Base-by-base conservation (phyloP, 2,888 invertebrate genomes). In the Apomyelois bistriatella region DNA sequence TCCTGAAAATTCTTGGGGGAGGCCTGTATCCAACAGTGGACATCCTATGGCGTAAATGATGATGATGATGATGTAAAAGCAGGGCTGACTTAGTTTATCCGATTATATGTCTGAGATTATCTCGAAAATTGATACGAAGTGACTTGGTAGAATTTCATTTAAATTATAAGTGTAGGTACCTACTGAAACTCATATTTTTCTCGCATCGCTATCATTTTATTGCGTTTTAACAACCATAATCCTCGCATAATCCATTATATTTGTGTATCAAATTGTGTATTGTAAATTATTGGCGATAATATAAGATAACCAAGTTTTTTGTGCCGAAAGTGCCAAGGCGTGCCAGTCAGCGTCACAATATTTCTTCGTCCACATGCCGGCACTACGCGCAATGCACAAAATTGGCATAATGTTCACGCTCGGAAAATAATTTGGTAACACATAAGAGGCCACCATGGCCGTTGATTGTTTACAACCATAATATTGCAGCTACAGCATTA, bases 381-480 rank as follows among this genome's bases (percentile, higher is more conserved):
- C 40, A 32, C 30, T 10, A 30, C 40, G 40, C 30, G 49, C 16
- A 15, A 50, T 30, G n/a, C 13, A 49, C 40, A 40, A 40, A 40
- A 41, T 35, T 30, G 13, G 56, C 56, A 57, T 30, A 51, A 63
- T 65, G 62, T 37, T 58, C 12, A 51, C 53, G 47, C 22, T 57
- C 48, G 54, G 56, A 22, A 62, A 63, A 62, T 61, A 62, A 60
- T 56, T n/a, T 50, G 54, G 35, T 46, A 57, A n/a, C 40, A 51
- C 48, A 53, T 22, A 54, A 48, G 52, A 57, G 43, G 53, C 53
- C 58, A 67, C 40, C 52, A 79, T 79, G 78, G 67, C 70, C 41
- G 65, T 68, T 50, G 58, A 69, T 54, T 77, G 78, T 55, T 79
- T 79, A 55, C 81, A 82, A 50, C 80, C 81, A 43, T 73, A 68